Evolutionary conservation across 1,140 invertebrate species (phyloP).

Genomic region (Mya arenaria): DNA sequence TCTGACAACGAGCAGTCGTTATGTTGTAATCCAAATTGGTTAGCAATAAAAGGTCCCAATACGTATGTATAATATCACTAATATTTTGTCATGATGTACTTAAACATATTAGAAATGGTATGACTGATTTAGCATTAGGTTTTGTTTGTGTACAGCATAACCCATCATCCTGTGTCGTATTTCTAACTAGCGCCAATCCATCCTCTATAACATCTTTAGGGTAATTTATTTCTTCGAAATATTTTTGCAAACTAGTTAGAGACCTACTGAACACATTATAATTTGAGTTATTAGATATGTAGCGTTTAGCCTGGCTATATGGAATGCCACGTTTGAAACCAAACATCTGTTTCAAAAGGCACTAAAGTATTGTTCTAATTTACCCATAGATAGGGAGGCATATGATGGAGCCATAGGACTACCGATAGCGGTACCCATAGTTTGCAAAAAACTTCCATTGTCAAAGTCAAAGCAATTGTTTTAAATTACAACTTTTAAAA

Average conservation of each 20-base stretch:
- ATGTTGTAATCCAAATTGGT: too few relatives aligned
- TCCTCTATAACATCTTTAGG: background rate
- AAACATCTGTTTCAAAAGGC: background rate
- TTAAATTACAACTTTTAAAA: slow-evolving; percentile 9
- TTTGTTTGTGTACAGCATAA: too few relatives aligned
- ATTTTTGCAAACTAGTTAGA: background rate
- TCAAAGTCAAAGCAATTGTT: slow-evolving; percentile 31
- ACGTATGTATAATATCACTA: slow-evolving; percentile 3
- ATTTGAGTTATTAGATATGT: background rate
- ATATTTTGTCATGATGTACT: background rate
- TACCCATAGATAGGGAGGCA: slow-evolving; percentile 9
- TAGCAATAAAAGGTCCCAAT: too few relatives aligned
- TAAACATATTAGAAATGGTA: background rate
- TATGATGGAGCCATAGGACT: slow-evolving; percentile 26
- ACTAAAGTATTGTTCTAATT: slow-evolving; percentile 35
- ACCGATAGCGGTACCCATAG: slow-evolving; percentile 21
- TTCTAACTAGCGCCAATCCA: background rate
- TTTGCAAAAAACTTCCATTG: background rate
- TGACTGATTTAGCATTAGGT: background rate
- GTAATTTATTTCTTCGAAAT: background rate
- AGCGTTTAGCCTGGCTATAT: slow-evolving; percentile 11
- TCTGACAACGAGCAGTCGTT: too few relatives aligned
- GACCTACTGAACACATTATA: background rate
- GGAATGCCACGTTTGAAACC: background rate
- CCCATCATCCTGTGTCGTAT: too few relatives aligned